A percentile compares a stretch with the other conserved stretches of the same genome.
These are phyloP conservation scores for Anastrepha ludens DNA, from an alignment of 1,140 invertebrate genomes.

Conservation along the genomic window DNA sequence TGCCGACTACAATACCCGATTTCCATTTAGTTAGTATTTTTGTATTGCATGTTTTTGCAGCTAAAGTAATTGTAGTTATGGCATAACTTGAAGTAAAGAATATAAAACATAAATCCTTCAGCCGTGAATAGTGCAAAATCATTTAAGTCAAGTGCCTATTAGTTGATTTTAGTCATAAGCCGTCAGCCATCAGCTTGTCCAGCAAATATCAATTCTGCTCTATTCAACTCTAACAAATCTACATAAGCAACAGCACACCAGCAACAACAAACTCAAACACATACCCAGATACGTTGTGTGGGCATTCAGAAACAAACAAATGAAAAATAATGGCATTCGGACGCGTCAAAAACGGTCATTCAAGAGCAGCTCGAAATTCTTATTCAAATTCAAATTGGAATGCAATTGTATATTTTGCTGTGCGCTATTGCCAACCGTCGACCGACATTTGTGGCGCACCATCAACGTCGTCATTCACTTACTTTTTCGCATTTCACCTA, in stretches of 20 bases:
- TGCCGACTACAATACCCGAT: no score
- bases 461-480: background rate
- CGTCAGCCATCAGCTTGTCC: background rate
- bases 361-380: background rate
- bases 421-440: background rate
- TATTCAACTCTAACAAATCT: background rate
- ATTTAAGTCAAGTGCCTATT: constrained; percentile 44
- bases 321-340: background rate
- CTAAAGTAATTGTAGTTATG: constrained; percentile 25
- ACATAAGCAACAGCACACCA: background rate
- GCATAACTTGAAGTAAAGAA: background rate
- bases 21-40: no score
- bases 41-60: background rate
- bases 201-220: constrained; percentile 18
- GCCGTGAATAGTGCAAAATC: constrained; percentile 40
- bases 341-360: background rate
- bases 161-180: background rate
- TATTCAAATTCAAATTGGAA: constrained; percentile 25
- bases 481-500: background rate
- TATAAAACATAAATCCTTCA: background rate
- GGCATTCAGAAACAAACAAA: no score
- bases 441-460: background rate
- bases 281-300: no score
- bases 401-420: background rate
- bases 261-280: no score